phyloP scores from a whole-genome alignment of 2,113 vertebrate genomes.

The Chaetorhynchus papuensis region DNA sequence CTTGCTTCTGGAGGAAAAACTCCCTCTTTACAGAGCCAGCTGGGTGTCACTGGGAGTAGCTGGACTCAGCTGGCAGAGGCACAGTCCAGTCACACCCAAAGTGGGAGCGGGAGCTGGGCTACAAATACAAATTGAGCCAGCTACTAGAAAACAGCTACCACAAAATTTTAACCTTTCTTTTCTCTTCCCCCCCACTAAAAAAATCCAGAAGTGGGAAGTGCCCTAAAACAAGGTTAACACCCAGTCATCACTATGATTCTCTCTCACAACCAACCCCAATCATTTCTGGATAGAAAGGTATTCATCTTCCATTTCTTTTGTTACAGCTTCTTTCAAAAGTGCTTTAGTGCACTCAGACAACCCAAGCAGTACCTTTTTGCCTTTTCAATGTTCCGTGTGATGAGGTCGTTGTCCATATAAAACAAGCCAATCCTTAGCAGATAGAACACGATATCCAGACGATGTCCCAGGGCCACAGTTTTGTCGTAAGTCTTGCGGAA shows the following conservation, averaged over 20 bases:
- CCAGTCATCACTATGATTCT: neutral
- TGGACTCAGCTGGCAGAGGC: neutral
- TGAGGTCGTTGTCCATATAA: slow-evolving; percentile 98
- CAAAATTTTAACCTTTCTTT: neutral
- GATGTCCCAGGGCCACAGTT: slow-evolving; percentile 93
- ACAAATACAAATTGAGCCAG: neutral
- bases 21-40: neutral
- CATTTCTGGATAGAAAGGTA: neutral
- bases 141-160: neutral
- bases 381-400: slow-evolving; percentile 96
- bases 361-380: slow-evolving; percentile 87
- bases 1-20: neutral
- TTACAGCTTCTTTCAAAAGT: neutral
- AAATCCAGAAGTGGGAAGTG: neutral
- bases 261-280: neutral
- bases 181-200: neutral
- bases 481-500: slow-evolving; percentile 98
- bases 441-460: slow-evolving; percentile 97
- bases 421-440: slow-evolving; percentile 94
- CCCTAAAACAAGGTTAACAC: neutral
- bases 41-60: neutral
- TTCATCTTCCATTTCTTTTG: neutral
- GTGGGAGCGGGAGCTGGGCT: neutral
- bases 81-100: neutral
- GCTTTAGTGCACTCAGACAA: neutral